Percentiles rank a stretch among this genome's conserved stretches.
Conservation (phyloP, 2,113 vertebrate species). For the Daubentonia madagascariensis region DNA sequence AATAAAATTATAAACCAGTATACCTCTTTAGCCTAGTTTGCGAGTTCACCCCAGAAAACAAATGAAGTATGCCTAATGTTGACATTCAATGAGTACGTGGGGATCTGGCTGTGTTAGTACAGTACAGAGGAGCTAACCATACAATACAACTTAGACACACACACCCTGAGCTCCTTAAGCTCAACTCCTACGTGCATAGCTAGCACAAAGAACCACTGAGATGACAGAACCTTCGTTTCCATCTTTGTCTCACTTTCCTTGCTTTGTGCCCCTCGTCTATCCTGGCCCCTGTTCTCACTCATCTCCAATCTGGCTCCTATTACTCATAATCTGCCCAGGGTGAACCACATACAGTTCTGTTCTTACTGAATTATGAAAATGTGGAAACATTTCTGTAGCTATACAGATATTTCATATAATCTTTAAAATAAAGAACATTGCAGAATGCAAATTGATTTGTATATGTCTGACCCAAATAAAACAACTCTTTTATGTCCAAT, state of each 20-base stretch:
- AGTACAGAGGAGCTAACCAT: background rate
- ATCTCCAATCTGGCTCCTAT: background rate
- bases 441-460: conserved; percentile 36
- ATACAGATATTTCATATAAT: background rate
- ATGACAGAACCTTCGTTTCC: background rate
- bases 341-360: background rate
- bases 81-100: background rate
- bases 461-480: background rate
- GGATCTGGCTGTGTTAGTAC: background rate
- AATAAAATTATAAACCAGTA: background rate
- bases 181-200: background rate
- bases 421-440: conserved; percentile 29
- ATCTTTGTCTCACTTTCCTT: background rate
- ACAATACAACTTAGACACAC: background rate
- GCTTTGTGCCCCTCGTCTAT: background rate
- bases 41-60: conserved; percentile 55
- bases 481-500: background rate
- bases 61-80: conserved; percentile 57
- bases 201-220: background rate
- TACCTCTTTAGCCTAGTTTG: conserved; percentile 36
- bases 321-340: background rate
- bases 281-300: background rate
- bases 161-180: background rate
- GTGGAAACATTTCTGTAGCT: conserved; percentile 25
- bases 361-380: conserved; percentile 38